Percentiles rank a stretch among this genome's conserved stretches.
Conservation (phyloP, 2,888 invertebrate genomes). For the Dastarcus helophoroides region DNA sequence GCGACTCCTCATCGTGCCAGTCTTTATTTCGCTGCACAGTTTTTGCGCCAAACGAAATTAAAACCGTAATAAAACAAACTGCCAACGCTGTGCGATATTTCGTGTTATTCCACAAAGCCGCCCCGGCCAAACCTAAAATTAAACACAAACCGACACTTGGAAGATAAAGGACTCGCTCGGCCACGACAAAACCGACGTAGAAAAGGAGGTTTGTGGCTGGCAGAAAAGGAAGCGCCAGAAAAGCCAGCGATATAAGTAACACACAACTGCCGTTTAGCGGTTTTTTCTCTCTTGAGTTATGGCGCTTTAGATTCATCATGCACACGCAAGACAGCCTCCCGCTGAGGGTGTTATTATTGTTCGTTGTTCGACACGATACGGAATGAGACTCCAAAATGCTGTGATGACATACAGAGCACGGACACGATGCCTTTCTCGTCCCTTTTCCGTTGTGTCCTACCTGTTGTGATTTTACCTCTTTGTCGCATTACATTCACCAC, state of each 20-base stretch:
- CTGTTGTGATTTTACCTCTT: slow-evolving; percentile 2
- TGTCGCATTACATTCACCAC: slow-evolving; percentile 2
- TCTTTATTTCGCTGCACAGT: slow-evolving; percentile 78
- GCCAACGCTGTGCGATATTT: slow-evolving; percentile 35
- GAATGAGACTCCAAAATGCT: slow-evolving; percentile 57
- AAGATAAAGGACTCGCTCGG: slow-evolving; percentile 90
- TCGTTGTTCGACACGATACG: slow-evolving; percentile 54
- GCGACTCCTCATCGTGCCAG: slow-evolving; percentile 86
- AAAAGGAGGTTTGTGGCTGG: slow-evolving; percentile 94
- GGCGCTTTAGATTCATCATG: slow-evolving; percentile 23
- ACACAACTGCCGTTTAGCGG: slow-evolving; percentile 17
- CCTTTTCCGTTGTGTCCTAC: slow-evolving; percentile 2
- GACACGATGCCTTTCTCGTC: slow-evolving; percentile 27
- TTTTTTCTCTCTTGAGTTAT: too few relatives aligned
- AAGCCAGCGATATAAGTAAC: slow-evolving; percentile 48
- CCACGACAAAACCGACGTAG: slow-evolving; percentile 97
- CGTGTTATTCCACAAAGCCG: slow-evolving; percentile 42
- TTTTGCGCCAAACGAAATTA: slow-evolving; percentile 60
- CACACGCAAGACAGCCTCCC: slow-evolving; percentile 42
- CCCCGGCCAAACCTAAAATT: slow-evolving; percentile 65
- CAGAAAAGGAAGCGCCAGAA: slow-evolving; percentile 84
- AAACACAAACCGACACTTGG: slow-evolving; percentile 94
- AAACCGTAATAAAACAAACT: slow-evolving; percentile 42
- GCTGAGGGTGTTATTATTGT: slow-evolving; percentile 57
- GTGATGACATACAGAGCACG: slow-evolving; percentile 59